Conservation (phyloP, 2,113 vertebrate genomes). For the Alaudala cheleensis region DNA sequence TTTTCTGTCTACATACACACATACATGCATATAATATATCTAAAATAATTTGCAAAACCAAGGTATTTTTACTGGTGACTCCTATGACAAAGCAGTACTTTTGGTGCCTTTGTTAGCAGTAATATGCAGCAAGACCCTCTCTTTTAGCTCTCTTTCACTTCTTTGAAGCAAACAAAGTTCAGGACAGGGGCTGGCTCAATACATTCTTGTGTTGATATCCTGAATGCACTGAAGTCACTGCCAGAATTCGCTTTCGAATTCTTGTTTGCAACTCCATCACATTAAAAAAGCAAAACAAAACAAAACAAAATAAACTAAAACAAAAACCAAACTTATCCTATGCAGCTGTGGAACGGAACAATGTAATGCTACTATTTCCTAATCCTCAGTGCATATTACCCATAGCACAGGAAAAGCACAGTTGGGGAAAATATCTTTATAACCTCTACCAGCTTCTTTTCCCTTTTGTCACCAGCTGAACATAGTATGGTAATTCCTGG, state of each 20-base stretch:
- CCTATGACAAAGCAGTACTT: neutral
- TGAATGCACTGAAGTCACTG: neutral
- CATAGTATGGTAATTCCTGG: neutral
- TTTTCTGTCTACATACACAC: neutral
- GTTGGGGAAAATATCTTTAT: neutral
- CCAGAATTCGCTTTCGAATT: neutral
- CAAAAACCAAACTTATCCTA: neutral
- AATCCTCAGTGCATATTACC: neutral
- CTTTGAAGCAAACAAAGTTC: neutral
- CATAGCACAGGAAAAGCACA: neutral
- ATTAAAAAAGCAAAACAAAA: neutral
- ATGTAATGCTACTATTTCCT: neutral
- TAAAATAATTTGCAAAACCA: neutral
- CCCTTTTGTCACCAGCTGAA: neutral
- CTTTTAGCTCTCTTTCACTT: neutral
- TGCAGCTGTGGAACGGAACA: neutral
- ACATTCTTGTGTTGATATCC: neutral
- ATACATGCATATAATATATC: neutral
- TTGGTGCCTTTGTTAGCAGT: neutral
- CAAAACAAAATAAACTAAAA: no score
- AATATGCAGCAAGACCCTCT: neutral
- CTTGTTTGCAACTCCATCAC: neutral
- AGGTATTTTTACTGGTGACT: neutral
- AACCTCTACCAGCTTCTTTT: neutral
- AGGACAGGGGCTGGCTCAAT: neutral